Percentiles rank a stretch among this genome's conserved stretches.
Evolutionary conservation across 1,140 invertebrate genomes (phyloP).

Genomic region (Tachypleus tridentatus): DNA sequence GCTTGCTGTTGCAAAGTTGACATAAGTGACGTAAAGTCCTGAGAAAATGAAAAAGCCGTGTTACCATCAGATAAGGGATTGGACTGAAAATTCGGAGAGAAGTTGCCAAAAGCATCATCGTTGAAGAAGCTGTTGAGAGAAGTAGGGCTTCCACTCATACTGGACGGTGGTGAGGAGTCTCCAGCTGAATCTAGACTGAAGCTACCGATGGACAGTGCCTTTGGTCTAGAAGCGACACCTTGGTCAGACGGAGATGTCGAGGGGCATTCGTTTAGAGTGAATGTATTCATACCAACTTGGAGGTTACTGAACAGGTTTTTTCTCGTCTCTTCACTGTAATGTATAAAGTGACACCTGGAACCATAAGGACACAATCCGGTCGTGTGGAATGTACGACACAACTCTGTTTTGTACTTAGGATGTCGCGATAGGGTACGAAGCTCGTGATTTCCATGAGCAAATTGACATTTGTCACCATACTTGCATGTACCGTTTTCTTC

Average conservation of each 20-base stretch:
- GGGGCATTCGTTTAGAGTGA: no score
- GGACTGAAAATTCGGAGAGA: constrained; percentile 12
- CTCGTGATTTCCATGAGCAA: constrained; percentile 89
- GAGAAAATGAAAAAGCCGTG: constrained; percentile 3
- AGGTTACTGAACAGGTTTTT: constrained; percentile 9
- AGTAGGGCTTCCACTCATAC: constrained; percentile 47
- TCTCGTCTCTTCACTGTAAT: constrained; percentile 79
- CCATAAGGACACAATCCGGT: constrained; percentile 97
- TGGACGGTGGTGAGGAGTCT: constrained; percentile 35
- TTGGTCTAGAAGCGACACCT: constrained; percentile 16
- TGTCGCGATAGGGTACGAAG: constrained; percentile 82
- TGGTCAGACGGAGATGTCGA: no score
- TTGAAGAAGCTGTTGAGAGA: constrained; percentile 53
- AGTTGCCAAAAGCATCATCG: constrained; percentile 42
- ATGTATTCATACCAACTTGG: no score
- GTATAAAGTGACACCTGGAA: constrained; percentile 95
- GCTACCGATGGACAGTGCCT: constrained; percentile 27
- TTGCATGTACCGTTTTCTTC: constrained; percentile 93
- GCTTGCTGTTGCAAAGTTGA: constrained; percentile 4
- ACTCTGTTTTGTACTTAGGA: constrained; percentile 99
- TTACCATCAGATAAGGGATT: neutral
- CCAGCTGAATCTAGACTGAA: constrained; percentile 24
- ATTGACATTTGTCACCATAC: constrained; percentile 99
- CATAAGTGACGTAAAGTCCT: neutral
- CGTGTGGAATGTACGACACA: constrained; percentile 93